phyloP scores from a whole-genome alignment of 53 echinoderm and acorn worm genomes.

The Holothuria scabra region DNA sequence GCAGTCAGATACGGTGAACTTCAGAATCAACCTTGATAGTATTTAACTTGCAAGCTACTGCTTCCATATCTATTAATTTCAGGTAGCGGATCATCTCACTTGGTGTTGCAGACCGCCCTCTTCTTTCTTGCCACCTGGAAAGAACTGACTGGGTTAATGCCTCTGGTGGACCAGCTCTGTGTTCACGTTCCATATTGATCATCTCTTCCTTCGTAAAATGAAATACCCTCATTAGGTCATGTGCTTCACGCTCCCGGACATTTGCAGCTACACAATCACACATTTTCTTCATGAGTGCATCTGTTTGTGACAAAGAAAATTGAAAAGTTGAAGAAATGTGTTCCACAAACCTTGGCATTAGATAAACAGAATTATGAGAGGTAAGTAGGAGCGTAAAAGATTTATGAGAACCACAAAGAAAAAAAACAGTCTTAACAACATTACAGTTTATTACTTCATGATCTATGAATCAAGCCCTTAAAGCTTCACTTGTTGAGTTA shows the following conservation, averaged over 20 bases:
- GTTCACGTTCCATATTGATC: constrained; percentile 65
- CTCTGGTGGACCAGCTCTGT: constrained; percentile 73
- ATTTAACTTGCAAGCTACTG: constrained; percentile 72
- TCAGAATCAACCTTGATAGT: constrained; percentile 78
- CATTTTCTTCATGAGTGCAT: constrained; percentile 79
- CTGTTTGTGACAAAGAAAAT: constrained; percentile 51
- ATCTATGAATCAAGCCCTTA: too few relatives aligned
- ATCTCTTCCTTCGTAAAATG: constrained; percentile 86
- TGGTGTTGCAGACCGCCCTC: constrained; percentile 67
- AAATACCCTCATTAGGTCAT: constrained; percentile 96
- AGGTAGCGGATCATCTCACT: constrained; percentile 84
- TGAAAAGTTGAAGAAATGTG: neutral
- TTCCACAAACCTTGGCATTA: neutral
- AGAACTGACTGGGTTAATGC: constrained; percentile 69
- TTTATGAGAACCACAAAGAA: too few relatives aligned
- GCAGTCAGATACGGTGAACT: constrained; percentile 72
- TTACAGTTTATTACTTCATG: too few relatives aligned
- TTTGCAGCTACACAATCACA: constrained; percentile 86
- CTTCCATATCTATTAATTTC: constrained; percentile 85
- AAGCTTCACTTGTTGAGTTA: too few relatives aligned
- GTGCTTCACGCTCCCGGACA: constrained; percentile 83
- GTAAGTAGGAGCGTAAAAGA: too few relatives aligned
- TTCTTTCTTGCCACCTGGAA: constrained; percentile 70
- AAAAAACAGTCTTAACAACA: too few relatives aligned
- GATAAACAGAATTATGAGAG: too few relatives aligned